Evolutionary conservation across 2,113 vertebrate genomes (phyloP).

Genomic region (Typhlomys cinereus): DNA sequence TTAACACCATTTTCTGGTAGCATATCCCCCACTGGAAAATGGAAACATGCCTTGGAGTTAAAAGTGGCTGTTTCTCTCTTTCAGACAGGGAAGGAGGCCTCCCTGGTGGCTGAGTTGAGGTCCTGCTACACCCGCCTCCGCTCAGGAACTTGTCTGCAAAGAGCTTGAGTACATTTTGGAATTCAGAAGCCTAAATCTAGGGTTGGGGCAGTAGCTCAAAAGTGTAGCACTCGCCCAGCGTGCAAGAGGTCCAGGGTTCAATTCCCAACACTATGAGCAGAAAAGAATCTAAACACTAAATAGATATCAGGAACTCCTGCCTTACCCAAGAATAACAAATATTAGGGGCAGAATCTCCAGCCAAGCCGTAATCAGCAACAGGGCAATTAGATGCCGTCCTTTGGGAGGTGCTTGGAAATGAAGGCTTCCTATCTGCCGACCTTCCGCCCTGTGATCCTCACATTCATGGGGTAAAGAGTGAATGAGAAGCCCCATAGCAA

Average conservation of each 20-base stretch:
- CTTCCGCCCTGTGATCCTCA: conserved; percentile 25
- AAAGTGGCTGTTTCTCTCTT: not conserved
- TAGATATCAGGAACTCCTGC: conserved; percentile 5
- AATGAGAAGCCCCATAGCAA: not conserved
- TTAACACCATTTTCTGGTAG: not conserved
- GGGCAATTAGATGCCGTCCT: conserved; percentile 48
- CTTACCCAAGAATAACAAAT: conserved; percentile 32
- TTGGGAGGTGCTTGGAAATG: conserved; percentile 27
- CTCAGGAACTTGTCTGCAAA: not conserved
- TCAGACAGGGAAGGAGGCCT: not conserved
- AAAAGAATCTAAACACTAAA: conserved; percentile 50
- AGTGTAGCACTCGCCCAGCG: not conserved
- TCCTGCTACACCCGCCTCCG: not conserved
- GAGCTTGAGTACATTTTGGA: not conserved
- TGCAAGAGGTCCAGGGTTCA: not conserved
- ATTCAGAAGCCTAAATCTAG: not conserved
- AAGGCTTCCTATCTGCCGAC: not conserved
- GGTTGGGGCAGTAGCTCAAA: no score
- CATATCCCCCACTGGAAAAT: not conserved
- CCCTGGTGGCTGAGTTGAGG: not conserved
- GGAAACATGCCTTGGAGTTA: not conserved
- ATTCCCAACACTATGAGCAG: not conserved
- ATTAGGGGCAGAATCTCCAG: conserved; percentile 49
- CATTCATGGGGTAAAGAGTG: not conserved
- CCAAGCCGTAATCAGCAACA: conserved; percentile 35